phyloP scores from a whole-genome alignment of 2,113 vertebrate genomes.

The Lamprotornis superbus region DNA sequence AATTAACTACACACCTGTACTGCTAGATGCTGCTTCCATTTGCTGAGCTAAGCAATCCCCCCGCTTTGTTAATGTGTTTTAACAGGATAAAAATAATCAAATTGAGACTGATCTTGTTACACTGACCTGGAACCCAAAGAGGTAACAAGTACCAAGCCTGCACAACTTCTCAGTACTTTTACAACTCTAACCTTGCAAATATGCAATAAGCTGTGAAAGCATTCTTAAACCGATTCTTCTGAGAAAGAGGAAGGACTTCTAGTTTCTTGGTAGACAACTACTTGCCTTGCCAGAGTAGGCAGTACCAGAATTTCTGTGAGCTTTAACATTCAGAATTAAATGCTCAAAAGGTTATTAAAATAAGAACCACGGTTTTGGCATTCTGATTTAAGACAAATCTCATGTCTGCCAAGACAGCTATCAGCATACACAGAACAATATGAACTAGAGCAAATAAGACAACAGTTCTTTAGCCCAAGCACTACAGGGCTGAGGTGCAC shows the following conservation, averaged over 20 bases:
- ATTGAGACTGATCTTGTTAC: not conserved
- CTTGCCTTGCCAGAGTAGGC: not conserved
- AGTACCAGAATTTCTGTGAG: not conserved
- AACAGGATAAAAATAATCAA: not conserved
- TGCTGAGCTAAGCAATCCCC: not conserved
- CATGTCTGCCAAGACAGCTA: not conserved
- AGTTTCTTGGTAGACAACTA: not conserved
- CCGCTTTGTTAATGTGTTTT: not conserved
- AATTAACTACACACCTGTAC: not conserved
- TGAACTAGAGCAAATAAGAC: not conserved
- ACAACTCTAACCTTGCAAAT: not conserved
- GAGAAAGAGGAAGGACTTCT: not conserved
- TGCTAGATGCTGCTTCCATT: not conserved
- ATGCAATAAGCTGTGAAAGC: accelerated
- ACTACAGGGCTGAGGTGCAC: not conserved
- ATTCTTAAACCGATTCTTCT: not conserved
- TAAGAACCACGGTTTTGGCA: not conserved
- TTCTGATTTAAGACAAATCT: not conserved
- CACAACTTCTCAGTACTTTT: not conserved
- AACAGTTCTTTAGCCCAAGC: not conserved
- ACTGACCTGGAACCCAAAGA: not conserved
- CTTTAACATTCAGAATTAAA: not conserved
- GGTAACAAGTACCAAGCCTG: accelerated
- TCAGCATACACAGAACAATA: not conserved
- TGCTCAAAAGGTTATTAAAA: not conserved